These are phyloP conservation scores for Drosophila baimaii DNA, from an alignment of 1,140 invertebrate species.

Conservation along the genomic window DNA sequence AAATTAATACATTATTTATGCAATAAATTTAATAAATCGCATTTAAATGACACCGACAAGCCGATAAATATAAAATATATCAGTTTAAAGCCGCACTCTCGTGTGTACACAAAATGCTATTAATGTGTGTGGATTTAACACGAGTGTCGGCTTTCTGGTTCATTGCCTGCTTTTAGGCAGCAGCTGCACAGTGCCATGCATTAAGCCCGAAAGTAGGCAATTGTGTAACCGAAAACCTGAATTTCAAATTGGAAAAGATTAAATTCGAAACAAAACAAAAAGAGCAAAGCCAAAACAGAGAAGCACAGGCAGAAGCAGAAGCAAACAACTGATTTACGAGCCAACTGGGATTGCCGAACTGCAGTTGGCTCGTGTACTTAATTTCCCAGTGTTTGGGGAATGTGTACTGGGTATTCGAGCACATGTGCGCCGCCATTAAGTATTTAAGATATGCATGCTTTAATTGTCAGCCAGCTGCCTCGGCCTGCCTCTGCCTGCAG, in stretches of 20 bases:
- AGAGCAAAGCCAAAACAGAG: neutral
- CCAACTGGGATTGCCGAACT: conserved; percentile 30
- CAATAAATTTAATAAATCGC: neutral
- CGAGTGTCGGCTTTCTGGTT: conserved; percentile 1
- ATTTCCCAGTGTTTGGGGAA: conserved; percentile 8
- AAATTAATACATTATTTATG: neutral
- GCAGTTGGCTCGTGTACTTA: conserved; percentile 15
- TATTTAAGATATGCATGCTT: conserved; percentile 59
- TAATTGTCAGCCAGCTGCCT: conserved; percentile 48
- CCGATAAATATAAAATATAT: conserved; percentile 3
- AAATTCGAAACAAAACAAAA: conserved; percentile 23
- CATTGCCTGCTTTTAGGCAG: conserved; percentile 61
- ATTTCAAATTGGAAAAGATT: conserved; percentile 45
- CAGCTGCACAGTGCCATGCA: neutral
- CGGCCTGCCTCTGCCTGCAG: conserved; percentile 20
- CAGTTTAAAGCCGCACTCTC: conserved; percentile 10
- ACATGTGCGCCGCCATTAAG: conserved; percentile 55
- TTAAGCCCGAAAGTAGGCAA: conserved; percentile 56
- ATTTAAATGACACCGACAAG: conserved; percentile 1
- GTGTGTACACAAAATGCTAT: neutral
- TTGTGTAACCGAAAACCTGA: conserved; percentile 18
- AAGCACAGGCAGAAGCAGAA: neutral
- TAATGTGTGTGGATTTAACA: conserved; percentile 12
- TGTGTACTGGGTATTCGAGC: conserved; percentile 7
- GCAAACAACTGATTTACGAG: conserved; percentile 45